Evolutionary conservation across 2,797 vertebrate genomes (phyloP), one percentile per base, ranked within the genome.

Genomic region (Ciconia nigra): DNA sequence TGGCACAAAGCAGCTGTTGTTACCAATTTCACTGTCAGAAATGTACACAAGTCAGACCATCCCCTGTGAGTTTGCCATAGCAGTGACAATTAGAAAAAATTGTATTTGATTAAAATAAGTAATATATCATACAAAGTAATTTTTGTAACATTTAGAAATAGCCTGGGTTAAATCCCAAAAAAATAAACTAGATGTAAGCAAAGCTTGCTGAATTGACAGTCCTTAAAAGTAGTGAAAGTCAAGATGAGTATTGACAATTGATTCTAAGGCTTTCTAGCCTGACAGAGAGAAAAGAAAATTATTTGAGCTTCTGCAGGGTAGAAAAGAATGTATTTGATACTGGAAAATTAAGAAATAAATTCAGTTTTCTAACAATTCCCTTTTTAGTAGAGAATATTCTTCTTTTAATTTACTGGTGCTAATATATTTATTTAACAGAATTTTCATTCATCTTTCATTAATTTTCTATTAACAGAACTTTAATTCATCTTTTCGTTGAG

Each of bases 1-100:
- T 98, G 98, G 98, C 99, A 98, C 99, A 96, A 98, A 99, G 99
- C 99, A 99, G 99, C 99, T 99, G 99, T 99, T 98, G 98, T 98
- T 98, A 96, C 98, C 97, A 97, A 98, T 98, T 99, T 99, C 98
- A 98, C 99, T 99, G 99, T 99, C 99, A 99, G 98, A 98, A 98
- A 98, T 93, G 96, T 98, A 98, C 99, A 98, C 98, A 98, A 99
- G 99, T 99, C 99, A 99, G 98, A 98, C 98, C 98, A 98, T 99
- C 98, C 99, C 99, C 96, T 97, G 98, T 52, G 99, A 98, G 98
- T 98, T 98, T 98, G 97, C 98, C 93, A 94, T 98, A 95, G 91
- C 95, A 51, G 96, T 98, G 98, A 99, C 99, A 99, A 99, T 99
- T 98, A 99, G 97, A 89, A 97, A 98, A 98, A 99, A 99, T 89